phyloP scores from a whole-genome alignment of 2,888 invertebrate species.

The Cataglyphis rosenhaueri region DNA sequence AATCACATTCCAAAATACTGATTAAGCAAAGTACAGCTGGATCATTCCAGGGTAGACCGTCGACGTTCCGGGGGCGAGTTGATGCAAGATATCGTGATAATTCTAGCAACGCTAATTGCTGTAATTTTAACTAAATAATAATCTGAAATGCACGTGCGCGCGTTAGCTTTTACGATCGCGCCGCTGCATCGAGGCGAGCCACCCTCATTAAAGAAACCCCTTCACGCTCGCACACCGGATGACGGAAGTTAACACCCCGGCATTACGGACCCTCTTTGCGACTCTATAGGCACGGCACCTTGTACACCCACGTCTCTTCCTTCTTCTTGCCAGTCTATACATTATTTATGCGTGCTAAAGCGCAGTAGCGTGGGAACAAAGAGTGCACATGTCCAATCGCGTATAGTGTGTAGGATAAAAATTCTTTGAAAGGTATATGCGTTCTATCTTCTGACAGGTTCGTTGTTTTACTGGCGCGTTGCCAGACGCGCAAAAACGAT shows the following conservation, averaged over 20 bases:
- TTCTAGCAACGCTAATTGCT: neutral
- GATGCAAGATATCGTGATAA: neutral
- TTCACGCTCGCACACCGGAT: constrained; percentile 45
- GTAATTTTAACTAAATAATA: constrained; percentile 49
- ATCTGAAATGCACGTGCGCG: neutral
- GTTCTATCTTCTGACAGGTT: constrained; percentile 19
- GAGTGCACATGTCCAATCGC: constrained; percentile 49
- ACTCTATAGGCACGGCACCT: constrained; percentile 54
- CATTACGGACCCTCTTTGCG: constrained; percentile 53
- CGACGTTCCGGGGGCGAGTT: neutral
- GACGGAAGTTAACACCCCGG: constrained; percentile 54
- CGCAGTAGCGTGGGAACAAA: constrained; percentile 60
- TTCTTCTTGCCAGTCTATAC: constrained; percentile 15
- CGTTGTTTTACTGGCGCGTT: constrained; percentile 11
- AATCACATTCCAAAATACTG: neutral
- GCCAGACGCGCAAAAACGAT: constrained; percentile 23
- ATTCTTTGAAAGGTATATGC: constrained; percentile 44
- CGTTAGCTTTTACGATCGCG: neutral
- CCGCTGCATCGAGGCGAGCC: constrained; percentile 14
- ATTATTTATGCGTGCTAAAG: constrained; percentile 50
- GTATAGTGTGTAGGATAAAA: constrained; percentile 46
- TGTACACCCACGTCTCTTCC: constrained; percentile 42
- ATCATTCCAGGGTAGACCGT: neutral
- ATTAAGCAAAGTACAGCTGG: neutral
- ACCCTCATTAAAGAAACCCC: constrained; percentile 42